Evolutionary conservation across 2,888 invertebrate species (phyloP).

Genomic region (Zhuqinia jingwanae): DNA sequence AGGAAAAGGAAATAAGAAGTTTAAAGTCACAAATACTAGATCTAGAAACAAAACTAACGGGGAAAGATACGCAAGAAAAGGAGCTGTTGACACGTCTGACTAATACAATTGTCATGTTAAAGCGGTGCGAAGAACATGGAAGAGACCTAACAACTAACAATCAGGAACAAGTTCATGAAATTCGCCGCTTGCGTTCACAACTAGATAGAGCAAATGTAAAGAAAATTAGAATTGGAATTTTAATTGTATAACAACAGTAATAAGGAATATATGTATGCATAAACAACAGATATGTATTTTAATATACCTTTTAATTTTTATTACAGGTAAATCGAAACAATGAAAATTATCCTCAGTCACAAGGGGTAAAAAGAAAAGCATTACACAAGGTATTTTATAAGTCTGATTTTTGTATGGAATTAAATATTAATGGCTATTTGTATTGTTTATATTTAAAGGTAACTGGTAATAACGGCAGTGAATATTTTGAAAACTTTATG

Average conservation of each 20-base stretch:
- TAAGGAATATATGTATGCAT: too few relatives aligned
- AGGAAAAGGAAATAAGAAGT: slow-evolving; percentile 43
- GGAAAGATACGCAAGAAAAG: not conserved
- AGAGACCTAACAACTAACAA: slow-evolving; percentile 36
- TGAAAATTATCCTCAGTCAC: slow-evolving; percentile 18
- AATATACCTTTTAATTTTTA: too few relatives aligned
- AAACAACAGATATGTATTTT: too few relatives aligned
- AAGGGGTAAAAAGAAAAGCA: slow-evolving; percentile 1
- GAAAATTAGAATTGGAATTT: not conserved
- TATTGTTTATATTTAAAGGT: slow-evolving; percentile 8
- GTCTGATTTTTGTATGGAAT: too few relatives aligned
- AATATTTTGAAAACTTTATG: slow-evolving; percentile 61
- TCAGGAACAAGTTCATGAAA: slow-evolving; percentile 53
- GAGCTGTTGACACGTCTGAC: slow-evolving; percentile 44
- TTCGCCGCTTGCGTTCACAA: slow-evolving; percentile 39
- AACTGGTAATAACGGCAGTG: slow-evolving; percentile 35
- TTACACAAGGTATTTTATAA: too few relatives aligned
- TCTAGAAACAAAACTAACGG: not conserved
- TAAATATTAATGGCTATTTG: not conserved
- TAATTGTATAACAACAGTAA: not conserved
- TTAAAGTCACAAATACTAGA: slow-evolving; percentile 2
- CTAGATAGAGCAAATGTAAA: slow-evolving; percentile 46
- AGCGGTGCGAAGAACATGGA: slow-evolving; percentile 56
- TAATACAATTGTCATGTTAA: slow-evolving; percentile 32
- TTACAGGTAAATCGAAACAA: slow-evolving; percentile 45